Evolutionary conservation across 2,888 invertebrate species (phyloP).

Genomic region (Spisula subtruncata): DNA sequence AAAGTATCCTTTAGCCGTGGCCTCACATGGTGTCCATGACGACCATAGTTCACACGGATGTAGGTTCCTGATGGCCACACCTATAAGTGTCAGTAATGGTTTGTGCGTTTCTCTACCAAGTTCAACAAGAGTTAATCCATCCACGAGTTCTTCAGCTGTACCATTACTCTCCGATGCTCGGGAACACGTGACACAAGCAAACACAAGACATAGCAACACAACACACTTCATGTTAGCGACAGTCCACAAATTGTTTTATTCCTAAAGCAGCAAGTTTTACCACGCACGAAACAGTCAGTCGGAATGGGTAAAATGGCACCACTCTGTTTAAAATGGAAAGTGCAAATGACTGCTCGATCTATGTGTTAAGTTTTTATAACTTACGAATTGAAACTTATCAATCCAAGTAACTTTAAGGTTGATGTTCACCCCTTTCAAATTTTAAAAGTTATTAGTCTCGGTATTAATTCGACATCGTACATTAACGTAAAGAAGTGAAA

Average conservation of each 20-base stretch:
- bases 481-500: too few relatives aligned
- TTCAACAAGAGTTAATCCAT: neutral
- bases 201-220: neutral
- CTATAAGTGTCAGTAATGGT: conserved; percentile 25
- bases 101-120: conserved; percentile 2
- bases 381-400: too few relatives aligned
- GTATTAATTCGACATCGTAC: too few relatives aligned
- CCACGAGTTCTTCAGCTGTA: neutral
- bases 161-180: neutral
- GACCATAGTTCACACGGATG: conserved; percentile 24
- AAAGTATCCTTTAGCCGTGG: neutral
- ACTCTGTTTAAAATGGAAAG: too few relatives aligned
- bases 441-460: too few relatives aligned
- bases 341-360: too few relatives aligned
- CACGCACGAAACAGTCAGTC: too few relatives aligned
- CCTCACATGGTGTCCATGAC: conserved; percentile 27
- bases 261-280: neutral
- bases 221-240: neutral
- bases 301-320: too few relatives aligned
- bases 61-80: conserved; percentile 14
- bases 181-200: neutral
- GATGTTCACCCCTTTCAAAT: too few relatives aligned
- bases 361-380: too few relatives aligned
- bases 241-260: neutral
- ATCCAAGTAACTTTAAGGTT: too few relatives aligned